Percentiles rank a stretch among this genome's conserved stretches.
Conservation (phyloP, 2,888 invertebrate genomes). For the Lobophora halterata region DNA sequence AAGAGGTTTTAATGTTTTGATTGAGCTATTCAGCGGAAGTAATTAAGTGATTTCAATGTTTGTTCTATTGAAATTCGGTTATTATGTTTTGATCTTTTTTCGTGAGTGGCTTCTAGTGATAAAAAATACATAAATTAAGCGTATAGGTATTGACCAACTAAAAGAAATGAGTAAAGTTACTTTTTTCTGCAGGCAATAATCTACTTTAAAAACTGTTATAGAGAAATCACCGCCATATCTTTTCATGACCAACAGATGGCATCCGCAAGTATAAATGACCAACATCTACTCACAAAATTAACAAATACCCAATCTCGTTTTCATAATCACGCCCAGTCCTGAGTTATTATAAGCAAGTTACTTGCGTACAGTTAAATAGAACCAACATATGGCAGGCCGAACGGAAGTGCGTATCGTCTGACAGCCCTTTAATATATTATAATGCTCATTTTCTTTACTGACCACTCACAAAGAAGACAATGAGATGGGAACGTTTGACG, state of each 20-base stretch:
- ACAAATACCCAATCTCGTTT: slow-evolving; percentile 24
- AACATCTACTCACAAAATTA: slow-evolving; percentile 22
- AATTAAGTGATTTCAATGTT: slow-evolving; percentile 58
- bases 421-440: slow-evolving; percentile 73
- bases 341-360: slow-evolving; percentile 48
- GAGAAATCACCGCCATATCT: slow-evolving; percentile 13
- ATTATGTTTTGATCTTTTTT: slow-evolving; percentile 15
- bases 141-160: too few relatives aligned
- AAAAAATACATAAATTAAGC: too few relatives aligned
- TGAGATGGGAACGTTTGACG: slow-evolving; percentile 61
- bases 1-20: slow-evolving; percentile 59
- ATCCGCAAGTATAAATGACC: slow-evolving; percentile 22
- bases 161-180: too few relatives aligned
- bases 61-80: slow-evolving; percentile 23
- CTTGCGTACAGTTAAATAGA: slow-evolving; percentile 33
- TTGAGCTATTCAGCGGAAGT: slow-evolving; percentile 65
- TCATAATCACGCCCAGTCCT: slow-evolving; percentile 36
- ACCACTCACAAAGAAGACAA: slow-evolving; percentile 75
- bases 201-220: slow-evolving; percentile 10
- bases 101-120: not conserved
- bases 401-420: slow-evolving; percentile 78
- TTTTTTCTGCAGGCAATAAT: too few relatives aligned
- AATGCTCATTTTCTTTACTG: slow-evolving; percentile 73
- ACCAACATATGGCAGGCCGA: slow-evolving; percentile 63
- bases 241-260: slow-evolving; percentile 22